phyloP scores from a whole-genome alignment of 2,113 vertebrate genomes.

The Rhineura floridana region DNA sequence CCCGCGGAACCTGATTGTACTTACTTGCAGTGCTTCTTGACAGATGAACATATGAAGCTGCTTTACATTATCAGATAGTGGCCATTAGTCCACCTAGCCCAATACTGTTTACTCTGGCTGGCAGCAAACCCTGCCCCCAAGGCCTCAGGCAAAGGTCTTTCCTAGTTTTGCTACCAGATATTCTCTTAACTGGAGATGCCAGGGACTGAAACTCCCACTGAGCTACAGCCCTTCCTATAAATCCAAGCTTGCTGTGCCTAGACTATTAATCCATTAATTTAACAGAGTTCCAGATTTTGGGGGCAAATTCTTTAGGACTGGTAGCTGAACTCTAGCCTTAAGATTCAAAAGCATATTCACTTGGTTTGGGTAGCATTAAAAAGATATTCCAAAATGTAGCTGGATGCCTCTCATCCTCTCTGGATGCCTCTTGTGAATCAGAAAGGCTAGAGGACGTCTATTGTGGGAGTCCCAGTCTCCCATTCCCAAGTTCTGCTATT shows the following conservation, averaged over 20 bases:
- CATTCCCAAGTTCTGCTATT: neutral
- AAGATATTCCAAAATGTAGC: neutral
- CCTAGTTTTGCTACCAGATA: neutral
- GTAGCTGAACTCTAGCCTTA: neutral
- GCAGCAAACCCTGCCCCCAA: neutral
- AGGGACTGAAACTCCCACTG: neutral
- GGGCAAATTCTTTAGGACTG: neutral
- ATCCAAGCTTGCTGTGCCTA: neutral
- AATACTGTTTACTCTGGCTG: neutral
- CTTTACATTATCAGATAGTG: neutral
- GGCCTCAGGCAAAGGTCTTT: neutral
- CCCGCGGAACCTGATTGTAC: neutral
- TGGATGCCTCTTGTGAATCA: neutral
- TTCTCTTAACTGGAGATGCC: neutral
- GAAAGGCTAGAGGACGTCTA: neutral
- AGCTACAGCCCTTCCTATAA: neutral
- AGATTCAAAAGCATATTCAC: neutral
- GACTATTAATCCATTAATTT: neutral
- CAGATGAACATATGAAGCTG: neutral
- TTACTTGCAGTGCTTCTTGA: neutral
- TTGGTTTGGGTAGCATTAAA: neutral
- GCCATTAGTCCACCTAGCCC: neutral
- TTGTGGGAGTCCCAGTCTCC: neutral
- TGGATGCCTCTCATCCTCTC: neutral
- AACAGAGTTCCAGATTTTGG: neutral